Evolutionary conservation across 2,797 vertebrate species (phyloP), one percentile per base, ranked within the genome.

Genomic region (Melanotaenia boesemani): DNA sequence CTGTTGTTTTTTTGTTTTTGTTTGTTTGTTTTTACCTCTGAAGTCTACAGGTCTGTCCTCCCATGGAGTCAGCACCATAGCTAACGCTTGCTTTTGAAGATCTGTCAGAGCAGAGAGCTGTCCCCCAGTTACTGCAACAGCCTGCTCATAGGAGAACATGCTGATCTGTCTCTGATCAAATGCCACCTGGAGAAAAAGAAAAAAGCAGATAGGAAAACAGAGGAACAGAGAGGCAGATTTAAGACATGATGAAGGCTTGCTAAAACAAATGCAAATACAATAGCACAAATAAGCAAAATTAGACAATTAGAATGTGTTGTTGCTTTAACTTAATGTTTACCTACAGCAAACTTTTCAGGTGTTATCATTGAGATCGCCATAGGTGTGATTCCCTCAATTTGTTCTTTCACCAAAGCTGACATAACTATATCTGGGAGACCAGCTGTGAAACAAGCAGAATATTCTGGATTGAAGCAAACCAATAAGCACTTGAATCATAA

Each of bases 121-220:
- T 50, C 77, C 66, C 0, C 63, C 3, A 1, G 94, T 96, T 46
- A 96, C 88, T 9, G 89, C 93, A 2, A 74, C 64, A 0, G 93
- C 96, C 88, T 96, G 96, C 70, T 95, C 93, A 20, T 95, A 95
- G 50, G 93, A 94, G 76, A 96, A 95, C 91, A 92, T 86, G 57
- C 85, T 79, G 60, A 96, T 93, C 91, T 95, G 89, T 9, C 9
- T 80, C 56, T 87, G 88, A 81, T 87, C 36, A 73, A 96, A 95
- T 58, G 92, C 92, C 58, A 95, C 94, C 96, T 96, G 63, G 2
- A 74, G 30, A 48, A 74, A 52, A 48, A 18, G 6, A 54, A 18
- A 2, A 52, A 28, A 58, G 63, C 18, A 36, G 2, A 70, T 3
- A 32, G 10, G 16, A 50, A 54, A 7, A 67, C 0, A 39, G 1